Conservation (phyloP, 1,140 invertebrate genomes). For the Gonatopus flavifemur region DNA sequence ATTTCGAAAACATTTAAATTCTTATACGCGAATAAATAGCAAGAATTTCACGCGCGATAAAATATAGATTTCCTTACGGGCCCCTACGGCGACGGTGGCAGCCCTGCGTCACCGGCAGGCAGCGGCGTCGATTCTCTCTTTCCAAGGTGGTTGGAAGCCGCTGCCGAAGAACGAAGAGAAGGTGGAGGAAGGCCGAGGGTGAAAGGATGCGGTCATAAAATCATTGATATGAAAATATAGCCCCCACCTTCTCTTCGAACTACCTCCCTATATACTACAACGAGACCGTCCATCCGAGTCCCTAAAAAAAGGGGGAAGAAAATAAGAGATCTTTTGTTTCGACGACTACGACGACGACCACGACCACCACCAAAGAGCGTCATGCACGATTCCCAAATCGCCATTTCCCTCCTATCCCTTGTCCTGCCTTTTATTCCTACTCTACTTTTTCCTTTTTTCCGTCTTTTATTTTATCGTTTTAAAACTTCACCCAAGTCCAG, state of each 20-base stretch:
- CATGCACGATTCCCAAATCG: no score
- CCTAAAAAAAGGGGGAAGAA: no score
- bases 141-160: constrained; percentile 22
- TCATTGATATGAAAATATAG: constrained; percentile 61
- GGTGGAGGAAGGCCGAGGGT: no score
- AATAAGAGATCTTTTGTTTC: no score
- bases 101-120: constrained; percentile 10
- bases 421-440: no score
- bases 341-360: no score
- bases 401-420: no score
- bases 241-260: constrained; percentile 26
- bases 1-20: constrained; percentile 60
- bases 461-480: no score
- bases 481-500: no score
- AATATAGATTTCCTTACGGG: constrained; percentile 57
- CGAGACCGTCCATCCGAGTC: constrained; percentile 43
- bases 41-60: constrained; percentile 60
- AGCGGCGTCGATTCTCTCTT: neutral
- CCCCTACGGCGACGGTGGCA: constrained; percentile 24
- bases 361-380: no score
- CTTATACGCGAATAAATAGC: constrained; percentile 61
- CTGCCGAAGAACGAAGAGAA: no score
- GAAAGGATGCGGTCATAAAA: constrained; percentile 57
- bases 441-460: no score
- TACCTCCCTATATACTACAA: constrained; percentile 9